Evolutionary conservation across 2,113 vertebrate genomes (phyloP).

Genomic region (Pangasianodon hypophthalmus): DNA sequence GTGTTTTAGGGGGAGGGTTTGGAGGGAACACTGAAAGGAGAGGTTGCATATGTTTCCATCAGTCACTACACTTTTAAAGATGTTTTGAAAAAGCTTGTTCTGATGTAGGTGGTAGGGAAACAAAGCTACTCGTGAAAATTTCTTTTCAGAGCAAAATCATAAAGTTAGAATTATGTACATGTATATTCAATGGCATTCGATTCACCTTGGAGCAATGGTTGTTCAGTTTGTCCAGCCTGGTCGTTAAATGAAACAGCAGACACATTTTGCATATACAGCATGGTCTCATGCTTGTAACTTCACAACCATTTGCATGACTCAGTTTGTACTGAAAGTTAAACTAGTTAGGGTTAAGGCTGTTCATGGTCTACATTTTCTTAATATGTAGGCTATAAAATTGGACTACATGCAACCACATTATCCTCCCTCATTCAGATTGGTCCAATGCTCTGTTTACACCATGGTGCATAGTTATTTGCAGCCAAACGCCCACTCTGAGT

Average conservation of each 20-base stretch:
- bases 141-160: neutral
- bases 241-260: neutral
- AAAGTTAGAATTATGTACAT: neutral
- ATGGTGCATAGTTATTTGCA: constrained; percentile 2
- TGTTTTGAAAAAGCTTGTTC: neutral
- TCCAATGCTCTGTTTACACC: neutral
- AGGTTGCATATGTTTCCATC: neutral
- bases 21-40: neutral
- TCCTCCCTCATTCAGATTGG: neutral
- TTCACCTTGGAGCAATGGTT: neutral
- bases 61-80: neutral
- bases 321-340: neutral
- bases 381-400: neutral
- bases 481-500: neutral
- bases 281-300: neutral
- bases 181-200: neutral
- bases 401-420: neutral
- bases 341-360: neutral
- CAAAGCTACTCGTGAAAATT: neutral
- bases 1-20: neutral
- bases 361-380: neutral
- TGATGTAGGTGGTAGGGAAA: neutral
- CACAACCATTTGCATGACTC: neutral
- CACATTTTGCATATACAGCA: neutral
- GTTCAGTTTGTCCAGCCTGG: neutral